phyloP scores from a whole-genome alignment of 1,140 invertebrate species.

The Whitmania pigra region DNA sequence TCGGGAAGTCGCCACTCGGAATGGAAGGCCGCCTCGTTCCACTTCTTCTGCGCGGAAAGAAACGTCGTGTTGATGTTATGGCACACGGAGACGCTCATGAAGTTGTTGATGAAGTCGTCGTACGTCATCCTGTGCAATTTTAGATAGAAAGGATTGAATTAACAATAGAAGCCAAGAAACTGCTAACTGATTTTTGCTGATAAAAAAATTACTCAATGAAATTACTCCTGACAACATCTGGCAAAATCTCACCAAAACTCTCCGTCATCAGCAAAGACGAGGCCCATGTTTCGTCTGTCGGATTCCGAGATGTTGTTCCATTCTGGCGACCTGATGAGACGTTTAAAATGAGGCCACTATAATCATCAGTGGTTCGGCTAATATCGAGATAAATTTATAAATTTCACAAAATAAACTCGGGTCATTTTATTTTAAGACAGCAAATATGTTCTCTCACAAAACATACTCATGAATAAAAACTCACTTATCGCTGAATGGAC shows the following conservation, averaged over 20 bases:
- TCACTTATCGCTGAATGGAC: conserved; percentile 45
- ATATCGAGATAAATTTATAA: background rate
- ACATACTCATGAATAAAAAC: background rate
- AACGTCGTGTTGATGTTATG: conserved; percentile 54
- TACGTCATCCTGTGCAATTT: conserved; percentile 26
- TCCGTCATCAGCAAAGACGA: conserved; percentile 86
- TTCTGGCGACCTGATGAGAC: conserved; percentile 46
- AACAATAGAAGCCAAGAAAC: background rate
- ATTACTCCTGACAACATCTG: background rate
- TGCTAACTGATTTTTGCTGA: background rate
- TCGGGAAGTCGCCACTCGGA: conserved; percentile 47
- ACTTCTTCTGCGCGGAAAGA: conserved; percentile 47
- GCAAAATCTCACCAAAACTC: conserved; percentile 68
- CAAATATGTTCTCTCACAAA: background rate
- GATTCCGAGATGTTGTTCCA: conserved; percentile 84
- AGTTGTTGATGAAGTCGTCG: conserved; percentile 49
- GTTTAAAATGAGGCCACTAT: background rate
- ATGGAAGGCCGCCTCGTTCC: conserved; percentile 44
- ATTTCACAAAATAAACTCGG: too few relatives aligned
- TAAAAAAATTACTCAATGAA: background rate
- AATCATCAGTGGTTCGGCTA: background rate
- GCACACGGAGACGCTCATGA: conserved; percentile 57
- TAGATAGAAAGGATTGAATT: background rate
- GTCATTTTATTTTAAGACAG: background rate
- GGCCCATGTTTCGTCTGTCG: conserved; percentile 74